A percentile compares a stretch with the other conserved stretches of the same genome.
Evolutionary conservation across 2,888 invertebrate species (phyloP).

Genomic region (Xanthia icteritia): DNA sequence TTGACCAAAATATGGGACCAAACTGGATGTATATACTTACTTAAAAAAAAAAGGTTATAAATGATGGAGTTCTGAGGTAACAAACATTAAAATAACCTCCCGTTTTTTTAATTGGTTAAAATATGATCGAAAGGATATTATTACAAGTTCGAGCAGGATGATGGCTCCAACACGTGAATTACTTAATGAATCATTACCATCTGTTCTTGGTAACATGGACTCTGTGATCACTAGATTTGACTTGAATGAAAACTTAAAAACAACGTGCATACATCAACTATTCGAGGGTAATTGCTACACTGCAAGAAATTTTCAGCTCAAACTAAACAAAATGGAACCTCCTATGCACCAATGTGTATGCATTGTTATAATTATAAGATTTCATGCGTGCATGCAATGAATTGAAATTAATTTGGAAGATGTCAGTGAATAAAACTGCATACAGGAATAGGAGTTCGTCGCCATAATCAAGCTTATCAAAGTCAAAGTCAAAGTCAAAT

Average conservation of each 20-base stretch:
- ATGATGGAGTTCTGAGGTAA: too few relatives aligned
- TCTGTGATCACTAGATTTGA: background rate
- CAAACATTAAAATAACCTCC: too few relatives aligned
- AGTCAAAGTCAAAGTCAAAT: too few relatives aligned
- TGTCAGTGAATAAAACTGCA: background rate
- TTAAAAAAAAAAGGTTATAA: too few relatives aligned
- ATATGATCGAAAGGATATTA: background rate
- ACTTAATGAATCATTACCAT: background rate
- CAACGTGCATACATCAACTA: too few relatives aligned
- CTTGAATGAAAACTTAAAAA: too few relatives aligned
- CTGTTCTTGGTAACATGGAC: background rate
- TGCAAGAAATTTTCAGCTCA: background rate
- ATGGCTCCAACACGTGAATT: background rate
- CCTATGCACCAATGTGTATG: background rate
- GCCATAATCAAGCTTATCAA: background rate
- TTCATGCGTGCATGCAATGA: background rate
- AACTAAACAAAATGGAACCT: constrained; percentile 7
- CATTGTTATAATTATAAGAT: background rate
- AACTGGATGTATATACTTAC: too few relatives aligned
- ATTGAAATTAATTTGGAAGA: background rate
- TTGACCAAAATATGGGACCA: too few relatives aligned
- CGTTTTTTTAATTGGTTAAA: background rate
- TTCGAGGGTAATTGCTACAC: background rate
- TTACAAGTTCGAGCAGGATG: background rate
- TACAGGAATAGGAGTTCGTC: background rate